phyloP scores from a whole-genome alignment of 2,797 vertebrate species.

The Hippocampus kuda region DNA sequence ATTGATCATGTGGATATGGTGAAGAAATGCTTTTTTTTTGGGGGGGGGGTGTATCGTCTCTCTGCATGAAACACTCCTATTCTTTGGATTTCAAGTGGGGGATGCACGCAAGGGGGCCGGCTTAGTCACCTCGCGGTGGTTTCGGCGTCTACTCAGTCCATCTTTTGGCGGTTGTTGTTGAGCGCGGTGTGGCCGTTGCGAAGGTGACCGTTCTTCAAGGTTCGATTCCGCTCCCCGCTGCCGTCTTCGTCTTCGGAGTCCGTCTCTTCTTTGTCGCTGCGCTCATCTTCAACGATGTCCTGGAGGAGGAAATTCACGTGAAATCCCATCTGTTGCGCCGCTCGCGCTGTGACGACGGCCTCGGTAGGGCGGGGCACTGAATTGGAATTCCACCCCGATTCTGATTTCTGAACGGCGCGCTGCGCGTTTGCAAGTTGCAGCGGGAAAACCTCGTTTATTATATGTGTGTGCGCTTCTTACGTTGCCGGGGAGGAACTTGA shows the following conservation, averaged over 20 bases:
- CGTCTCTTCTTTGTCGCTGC: slow-evolving; percentile 86
- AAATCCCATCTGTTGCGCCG: no score
- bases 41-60: slow-evolving; percentile 9
- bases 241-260: slow-evolving; percentile 56
- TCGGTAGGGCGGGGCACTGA: no score
- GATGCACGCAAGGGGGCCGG: slow-evolving; percentile 9
- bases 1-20: background rate
- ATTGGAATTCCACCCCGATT: no score
- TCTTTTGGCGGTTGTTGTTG: slow-evolving; percentile 81
- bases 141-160: slow-evolving; percentile 62
- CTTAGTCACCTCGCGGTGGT: slow-evolving; percentile 6
- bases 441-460: no score
- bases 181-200: slow-evolving; percentile 75
- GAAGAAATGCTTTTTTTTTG: background rate
- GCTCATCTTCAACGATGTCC: slow-evolving; percentile 82
- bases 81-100: slow-evolving; percentile 44
- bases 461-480: slow-evolving; percentile 43
- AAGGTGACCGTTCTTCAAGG: slow-evolving; percentile 71
- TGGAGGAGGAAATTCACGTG: slow-evolving; percentile 7
- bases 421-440: no score
- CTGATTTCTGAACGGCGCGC: no score
- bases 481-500: slow-evolving; percentile 91
- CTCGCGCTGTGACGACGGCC: no score
- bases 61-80: slow-evolving; percentile 13
- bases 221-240: slow-evolving; percentile 27